phyloP scores from a whole-genome alignment of 2,888 invertebrate genomes.

The Xylota segnis region DNA sequence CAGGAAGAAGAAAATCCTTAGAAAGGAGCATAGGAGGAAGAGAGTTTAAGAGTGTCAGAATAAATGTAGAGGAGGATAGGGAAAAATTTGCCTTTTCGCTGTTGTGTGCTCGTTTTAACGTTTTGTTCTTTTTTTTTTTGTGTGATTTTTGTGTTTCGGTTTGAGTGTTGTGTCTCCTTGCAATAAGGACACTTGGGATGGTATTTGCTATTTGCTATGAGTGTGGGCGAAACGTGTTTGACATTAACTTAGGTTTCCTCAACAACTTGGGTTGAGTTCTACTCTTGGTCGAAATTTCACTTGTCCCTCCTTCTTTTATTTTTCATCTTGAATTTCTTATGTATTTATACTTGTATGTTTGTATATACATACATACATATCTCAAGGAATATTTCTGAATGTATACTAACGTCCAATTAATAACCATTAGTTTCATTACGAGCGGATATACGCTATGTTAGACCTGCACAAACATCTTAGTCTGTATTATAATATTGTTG shows the following conservation, averaged over 20 bases:
- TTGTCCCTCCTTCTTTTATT: neutral
- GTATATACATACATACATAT: too few species aligned
- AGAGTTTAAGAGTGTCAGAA: conserved; percentile 18
- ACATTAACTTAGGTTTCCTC: neutral
- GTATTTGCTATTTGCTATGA: neutral
- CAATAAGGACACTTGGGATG: neutral
- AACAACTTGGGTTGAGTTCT: neutral
- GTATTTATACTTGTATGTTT: too few species aligned
- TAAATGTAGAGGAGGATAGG: conserved; percentile 3
- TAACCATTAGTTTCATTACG: too few species aligned
- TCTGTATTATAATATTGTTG: too few species aligned
- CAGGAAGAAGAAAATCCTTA: conserved; percentile 25
- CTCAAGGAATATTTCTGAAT: too few species aligned
- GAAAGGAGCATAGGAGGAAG: conserved; percentile 15
- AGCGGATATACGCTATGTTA: too few species aligned
- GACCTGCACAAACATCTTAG: too few species aligned
- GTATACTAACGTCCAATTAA: too few species aligned
- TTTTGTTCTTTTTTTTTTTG: neutral
- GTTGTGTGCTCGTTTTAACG: neutral
- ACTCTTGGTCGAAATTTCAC: neutral
- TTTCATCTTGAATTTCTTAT: too few species aligned
- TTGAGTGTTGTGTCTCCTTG: neutral
- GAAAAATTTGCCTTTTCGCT: conserved; percentile 24
- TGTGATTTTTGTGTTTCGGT: neutral
- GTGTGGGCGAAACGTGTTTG: conserved; percentile 9